Conservation (phyloP, 2,888 invertebrate species). For the Steinernema hermaphroditum region DNA sequence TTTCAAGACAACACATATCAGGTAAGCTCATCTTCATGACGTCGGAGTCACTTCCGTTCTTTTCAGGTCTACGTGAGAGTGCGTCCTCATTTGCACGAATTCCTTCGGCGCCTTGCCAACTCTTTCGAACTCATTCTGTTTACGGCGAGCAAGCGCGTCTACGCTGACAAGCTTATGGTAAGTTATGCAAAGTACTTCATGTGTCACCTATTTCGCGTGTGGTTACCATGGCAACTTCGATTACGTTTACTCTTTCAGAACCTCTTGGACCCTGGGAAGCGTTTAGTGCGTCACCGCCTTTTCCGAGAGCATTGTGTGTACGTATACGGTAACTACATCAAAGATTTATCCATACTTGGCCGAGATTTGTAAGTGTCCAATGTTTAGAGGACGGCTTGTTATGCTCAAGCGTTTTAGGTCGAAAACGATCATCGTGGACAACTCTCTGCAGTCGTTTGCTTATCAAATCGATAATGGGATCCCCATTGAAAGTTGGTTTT, state of each 20-base stretch:
- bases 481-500: conserved; percentile 95
- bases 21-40: conserved; percentile 59
- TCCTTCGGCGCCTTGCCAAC: conserved; percentile 83
- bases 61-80: conserved; percentile 78
- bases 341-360: conserved; percentile 88
- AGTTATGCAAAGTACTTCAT: too few species aligned
- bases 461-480: conserved; percentile 88
- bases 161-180: conserved; percentile 83
- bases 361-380: too few species aligned
- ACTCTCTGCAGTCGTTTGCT: conserved; percentile 87
- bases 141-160: conserved; percentile 91
- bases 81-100: conserved; percentile 86
- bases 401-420: too few species aligned
- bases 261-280: conserved; percentile 83
- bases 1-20: conserved; percentile 87
- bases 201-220: too few species aligned
- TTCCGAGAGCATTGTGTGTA: conserved; percentile 94
- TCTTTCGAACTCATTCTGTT: conserved; percentile 90
- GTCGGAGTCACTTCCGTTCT: not conserved
- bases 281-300: conserved; percentile 83
- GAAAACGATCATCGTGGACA: conserved; percentile 83
- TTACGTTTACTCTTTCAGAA: too few species aligned
- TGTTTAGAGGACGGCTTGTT: too few species aligned
- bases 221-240: too few species aligned
- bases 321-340: conserved; percentile 93